Evolutionary conservation across 2,113 vertebrate genomes (phyloP).

Genomic region (Silurus meridionalis): DNA sequence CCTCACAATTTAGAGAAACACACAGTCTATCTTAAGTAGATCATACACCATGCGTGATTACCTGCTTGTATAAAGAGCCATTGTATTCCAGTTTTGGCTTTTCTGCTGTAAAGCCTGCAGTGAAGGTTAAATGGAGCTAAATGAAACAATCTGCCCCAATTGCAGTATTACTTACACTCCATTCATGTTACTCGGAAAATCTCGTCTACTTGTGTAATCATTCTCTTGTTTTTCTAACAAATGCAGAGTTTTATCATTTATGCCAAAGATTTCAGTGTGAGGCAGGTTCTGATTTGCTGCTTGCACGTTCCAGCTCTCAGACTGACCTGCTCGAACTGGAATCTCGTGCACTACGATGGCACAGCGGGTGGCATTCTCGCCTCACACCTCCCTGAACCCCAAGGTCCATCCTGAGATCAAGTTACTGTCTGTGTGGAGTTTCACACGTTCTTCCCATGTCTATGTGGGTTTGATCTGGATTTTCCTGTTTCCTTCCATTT

Average conservation of each 20-base stretch:
- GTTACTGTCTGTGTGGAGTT: not conserved
- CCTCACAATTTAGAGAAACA: not conserved
- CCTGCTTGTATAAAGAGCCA: conserved; percentile 6
- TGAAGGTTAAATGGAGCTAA: conserved; percentile 36
- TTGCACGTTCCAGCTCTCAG: not conserved
- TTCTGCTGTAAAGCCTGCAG: not conserved
- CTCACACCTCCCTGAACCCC: not conserved
- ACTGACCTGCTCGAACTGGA: not conserved
- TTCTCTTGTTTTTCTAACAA: conserved; percentile 20
- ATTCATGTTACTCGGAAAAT: conserved; percentile 10
- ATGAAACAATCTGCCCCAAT: conserved; percentile 23
- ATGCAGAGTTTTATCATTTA: conserved; percentile 37
- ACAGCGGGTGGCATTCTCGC: not conserved
- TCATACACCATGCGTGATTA: not conserved
- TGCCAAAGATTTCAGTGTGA: conserved; percentile 14
- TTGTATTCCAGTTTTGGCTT: conserved; percentile 19
- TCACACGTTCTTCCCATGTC: not conserved
- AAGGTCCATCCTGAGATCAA: not conserved
- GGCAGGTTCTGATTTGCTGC: conserved; percentile 10
- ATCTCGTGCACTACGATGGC: not conserved
- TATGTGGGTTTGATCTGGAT: not conserved
- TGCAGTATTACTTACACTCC: conserved; percentile 45
- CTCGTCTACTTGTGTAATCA: not conserved
- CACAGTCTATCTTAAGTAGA: not conserved
- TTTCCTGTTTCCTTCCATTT: not conserved